phyloP scores from a whole-genome alignment of 2,797 vertebrate species.

The Cyclopterus lumpus region DNA sequence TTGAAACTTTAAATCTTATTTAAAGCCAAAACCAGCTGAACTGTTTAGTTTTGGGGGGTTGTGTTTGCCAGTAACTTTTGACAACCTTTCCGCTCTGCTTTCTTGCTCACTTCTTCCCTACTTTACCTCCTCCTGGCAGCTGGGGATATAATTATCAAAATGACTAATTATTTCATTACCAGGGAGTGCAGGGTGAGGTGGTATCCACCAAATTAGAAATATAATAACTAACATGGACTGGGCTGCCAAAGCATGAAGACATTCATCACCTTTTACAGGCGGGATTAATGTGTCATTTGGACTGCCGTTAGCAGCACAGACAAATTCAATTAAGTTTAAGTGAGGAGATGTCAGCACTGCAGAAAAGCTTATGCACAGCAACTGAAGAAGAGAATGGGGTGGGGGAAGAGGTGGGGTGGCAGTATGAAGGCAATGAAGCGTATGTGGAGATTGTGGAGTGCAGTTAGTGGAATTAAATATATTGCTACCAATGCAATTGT shows the following conservation, averaged over 20 bases:
- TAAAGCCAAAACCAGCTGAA: neutral
- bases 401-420: neutral
- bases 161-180: constrained; percentile 98
- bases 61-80: neutral
- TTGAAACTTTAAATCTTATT: neutral
- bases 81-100: neutral
- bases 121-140: constrained; percentile 54
- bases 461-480: neutral
- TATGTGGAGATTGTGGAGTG: constrained; percentile 8
- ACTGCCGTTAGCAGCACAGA: constrained; percentile 94
- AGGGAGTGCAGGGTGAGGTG: constrained; percentile 91
- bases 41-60: neutral
- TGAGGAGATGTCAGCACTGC: constrained; percentile 86
- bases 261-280: constrained; percentile 95
- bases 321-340: constrained; percentile 97
- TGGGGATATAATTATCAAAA: constrained; percentile 98
- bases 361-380: constrained; percentile 73
- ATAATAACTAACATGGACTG: constrained; percentile 96
- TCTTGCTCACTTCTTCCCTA: constrained; percentile 14
- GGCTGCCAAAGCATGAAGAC: constrained; percentile 95
- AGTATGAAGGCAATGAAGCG: neutral
- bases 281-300: constrained; percentile 97
- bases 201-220: constrained; percentile 96
- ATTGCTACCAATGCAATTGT: neutral
- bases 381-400: constrained; percentile 8